Conservation (phyloP, 1,140 invertebrate genomes). For the Aphelinus atriplicis region DNA sequence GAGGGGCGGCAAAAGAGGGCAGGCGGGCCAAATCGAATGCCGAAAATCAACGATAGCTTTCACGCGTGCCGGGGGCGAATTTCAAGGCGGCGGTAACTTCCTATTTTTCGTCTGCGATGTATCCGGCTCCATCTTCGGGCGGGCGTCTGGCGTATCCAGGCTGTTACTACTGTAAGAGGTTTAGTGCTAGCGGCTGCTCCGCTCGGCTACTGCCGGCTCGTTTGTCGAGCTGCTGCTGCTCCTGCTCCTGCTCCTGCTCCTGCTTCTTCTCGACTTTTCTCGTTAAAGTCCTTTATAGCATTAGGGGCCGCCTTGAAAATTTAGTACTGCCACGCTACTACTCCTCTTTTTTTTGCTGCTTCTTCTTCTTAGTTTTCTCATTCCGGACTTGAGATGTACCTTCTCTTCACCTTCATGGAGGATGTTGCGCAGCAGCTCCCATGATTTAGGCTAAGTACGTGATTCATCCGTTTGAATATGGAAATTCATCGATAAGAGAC, state of each 20-base stretch:
- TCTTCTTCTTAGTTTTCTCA: slow-evolving; percentile 14
- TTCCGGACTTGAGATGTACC: not conserved
- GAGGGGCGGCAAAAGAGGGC: not conserved
- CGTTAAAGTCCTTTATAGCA: slow-evolving; percentile 36
- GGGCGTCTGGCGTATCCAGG: slow-evolving; percentile 16
- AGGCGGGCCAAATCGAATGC: slow-evolving; percentile 22
- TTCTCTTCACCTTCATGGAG: not conserved
- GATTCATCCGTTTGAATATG: not conserved
- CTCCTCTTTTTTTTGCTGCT: slow-evolving; percentile 13
- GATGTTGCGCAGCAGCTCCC: slow-evolving; percentile 15
- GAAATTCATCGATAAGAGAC: too few species aligned
- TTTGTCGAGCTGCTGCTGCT: slow-evolving; percentile 23
- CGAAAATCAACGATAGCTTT: slow-evolving; percentile 9
- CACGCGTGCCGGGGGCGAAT: not conserved
- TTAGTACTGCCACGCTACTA: slow-evolving; percentile 30
- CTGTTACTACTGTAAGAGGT: slow-evolving; percentile 32
- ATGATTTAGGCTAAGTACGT: slow-evolving; percentile 16
- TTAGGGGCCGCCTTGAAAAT: slow-evolving; percentile 29
- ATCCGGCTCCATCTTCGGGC: not conserved
- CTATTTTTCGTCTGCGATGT: slow-evolving; percentile 6
- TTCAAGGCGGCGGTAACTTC: slow-evolving; percentile 21
- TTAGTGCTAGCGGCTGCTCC: slow-evolving; percentile 21
- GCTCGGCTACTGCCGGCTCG: slow-evolving; percentile 15
- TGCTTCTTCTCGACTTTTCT: slow-evolving; percentile 35
- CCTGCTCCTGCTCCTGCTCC: not conserved